Evolutionary conservation across 2,113 vertebrate genomes (phyloP), one percentile per base, ranked within the genome.

Genomic region (Terrapene triunguis): DNA sequence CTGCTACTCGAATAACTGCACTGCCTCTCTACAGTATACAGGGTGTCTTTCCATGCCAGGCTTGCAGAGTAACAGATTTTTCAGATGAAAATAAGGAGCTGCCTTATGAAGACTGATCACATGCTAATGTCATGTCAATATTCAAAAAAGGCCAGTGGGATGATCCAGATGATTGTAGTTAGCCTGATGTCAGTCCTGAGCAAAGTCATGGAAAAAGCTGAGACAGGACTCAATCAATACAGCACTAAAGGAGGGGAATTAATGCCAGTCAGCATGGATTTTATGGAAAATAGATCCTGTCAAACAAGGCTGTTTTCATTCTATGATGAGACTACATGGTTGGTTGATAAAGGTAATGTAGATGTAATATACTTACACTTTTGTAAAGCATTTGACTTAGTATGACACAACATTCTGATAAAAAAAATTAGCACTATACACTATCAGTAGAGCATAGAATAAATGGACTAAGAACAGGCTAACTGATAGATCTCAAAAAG

Each of bases 11-110:
- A 35, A 10, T 35, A 87, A 50, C 8, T 17, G 51, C 78, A 83
- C 27, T 1, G 5, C 22, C 14, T 11, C 42, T n/a, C 57, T 69
- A 65, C 0, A 1, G 6, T 81, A 89, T 0, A 0, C 4, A 21
- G 74, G 8, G 6, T 69, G 7, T 62, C 17, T 13, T 82, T 82
- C 54, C 22, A 21, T 38, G 51, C 6, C 5, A 72, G 27, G 4
- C n/a, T 81, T 44, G 27, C 24, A 27, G 59, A 87, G 44, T 35
- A 84, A 76, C 74, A 76, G 74, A 76, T 76, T 25, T 76, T 76
- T 84, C 72, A 80, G n/a, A 12, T 8, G 54, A 87, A 85, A 88
- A 38, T 79, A 86, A 81, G 72, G n/a, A 87, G 3, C 38, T 80
- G 35, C 42, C 13, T 21, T 87, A 6, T n/a, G 80, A 51, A 50